Evolutionary conservation across 1,140 invertebrate genomes (phyloP).

Genomic region (Hylaeus volcanicus): DNA sequence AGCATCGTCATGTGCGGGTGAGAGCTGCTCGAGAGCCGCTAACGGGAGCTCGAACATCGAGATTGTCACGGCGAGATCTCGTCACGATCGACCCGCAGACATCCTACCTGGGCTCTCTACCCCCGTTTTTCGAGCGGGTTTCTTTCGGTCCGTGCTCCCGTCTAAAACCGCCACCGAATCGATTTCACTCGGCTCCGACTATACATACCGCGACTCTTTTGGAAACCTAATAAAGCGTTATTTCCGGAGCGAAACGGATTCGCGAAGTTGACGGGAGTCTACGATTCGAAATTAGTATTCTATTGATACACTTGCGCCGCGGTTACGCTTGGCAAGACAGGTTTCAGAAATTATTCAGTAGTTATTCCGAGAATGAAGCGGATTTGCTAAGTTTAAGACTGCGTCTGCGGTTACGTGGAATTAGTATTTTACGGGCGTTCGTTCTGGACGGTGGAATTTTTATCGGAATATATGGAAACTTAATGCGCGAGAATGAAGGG

Average conservation of each 20-base stretch:
- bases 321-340: conserved; percentile 1
- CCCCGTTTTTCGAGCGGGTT: background rate
- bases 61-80: conserved; percentile 51
- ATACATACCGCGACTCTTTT: background rate
- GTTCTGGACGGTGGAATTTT: background rate
- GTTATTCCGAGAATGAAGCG: background rate
- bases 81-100: conserved; percentile 39
- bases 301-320: conserved; percentile 12
- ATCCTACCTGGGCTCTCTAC: conserved; percentile 23
- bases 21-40: background rate
- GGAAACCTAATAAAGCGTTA: background rate
- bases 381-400: background rate
- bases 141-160: background rate
- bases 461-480: conserved; percentile 6
- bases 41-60: conserved; percentile 52
- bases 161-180: too few relatives aligned
- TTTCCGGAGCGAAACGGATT: background rate
- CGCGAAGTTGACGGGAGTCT: background rate
- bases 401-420: too few relatives aligned
- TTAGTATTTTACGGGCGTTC: too few relatives aligned
- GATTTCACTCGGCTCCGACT: too few relatives aligned
- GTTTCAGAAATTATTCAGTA: conserved; percentile 1
- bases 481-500: background rate
- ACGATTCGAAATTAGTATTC: conserved; percentile 4
- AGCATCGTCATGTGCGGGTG: conserved; percentile 14